Base-by-base conservation (phyloP, 2,797 vertebrate genomes). In the Vespertilio murinus region DNA sequence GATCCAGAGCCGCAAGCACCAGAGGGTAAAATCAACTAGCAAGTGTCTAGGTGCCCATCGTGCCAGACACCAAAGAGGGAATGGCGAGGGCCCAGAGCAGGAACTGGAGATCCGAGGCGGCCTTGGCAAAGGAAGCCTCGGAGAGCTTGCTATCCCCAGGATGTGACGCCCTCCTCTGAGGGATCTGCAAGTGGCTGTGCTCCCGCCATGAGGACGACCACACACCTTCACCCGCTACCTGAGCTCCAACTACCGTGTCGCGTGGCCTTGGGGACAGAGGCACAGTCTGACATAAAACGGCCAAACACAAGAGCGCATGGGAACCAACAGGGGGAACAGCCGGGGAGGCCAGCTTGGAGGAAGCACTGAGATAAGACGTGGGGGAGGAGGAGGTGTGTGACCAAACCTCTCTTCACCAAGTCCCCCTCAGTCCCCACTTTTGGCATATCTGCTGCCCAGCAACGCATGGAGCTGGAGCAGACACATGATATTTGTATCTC, bases 1-100 rank as follows among this genome's bases (percentile, higher is more conserved):
- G 94, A 73, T 67, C 81, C 67, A 42, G 73, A 92, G 96, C 78
- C 90, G 90, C 90, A 71, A 92, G 94, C 94, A 95, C 96, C 97
- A 70, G 93, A 84, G 42, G 78, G 61, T 28, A 71, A 93, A 86
- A 70, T 71, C 87, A 85, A 6, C 75, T 28, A 54, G 94, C 82
- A 92, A 87, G 73, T 42, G 91, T 23, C 86, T 42, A 59, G 91
- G 59, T 88, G 61, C 69, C 95, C 52, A 4, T 47, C 78, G 23
- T 30, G 25, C 56, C 33, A 23, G 38, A 74, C 47, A 70, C 64
- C 54, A 42, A 69, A 81, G 59, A 70, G 78, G 40, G 33, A 49
- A 38, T 1, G 9, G 9, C 11, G 25, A 90, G 74, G 10, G 28
- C 56, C n/a, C n/a, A 16, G 18, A 88, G 40, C 49, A 23, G n/a